Evolutionary conservation across 2,113 vertebrate species (phyloP).

Genomic region (Hyperopisus bebe): DNA sequence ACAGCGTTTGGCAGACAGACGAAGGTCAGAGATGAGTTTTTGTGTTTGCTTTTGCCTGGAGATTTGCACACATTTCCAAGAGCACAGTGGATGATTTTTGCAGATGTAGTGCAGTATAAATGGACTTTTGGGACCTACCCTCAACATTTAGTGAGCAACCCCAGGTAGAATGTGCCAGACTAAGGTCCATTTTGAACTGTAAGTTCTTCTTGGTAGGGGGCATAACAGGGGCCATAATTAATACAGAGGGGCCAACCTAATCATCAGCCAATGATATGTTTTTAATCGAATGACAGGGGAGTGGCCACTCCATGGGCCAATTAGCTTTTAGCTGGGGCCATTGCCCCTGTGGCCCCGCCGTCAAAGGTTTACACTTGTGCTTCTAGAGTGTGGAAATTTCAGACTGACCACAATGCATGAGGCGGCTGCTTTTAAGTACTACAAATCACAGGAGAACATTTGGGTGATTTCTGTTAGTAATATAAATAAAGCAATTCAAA

Average conservation of each 20-base stretch:
- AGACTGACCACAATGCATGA: conserved; percentile 26
- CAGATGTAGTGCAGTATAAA: background rate
- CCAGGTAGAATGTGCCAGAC: background rate
- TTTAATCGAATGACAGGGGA: background rate
- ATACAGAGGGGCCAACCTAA: background rate
- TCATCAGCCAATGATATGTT: background rate
- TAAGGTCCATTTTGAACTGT: background rate
- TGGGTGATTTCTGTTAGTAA: background rate
- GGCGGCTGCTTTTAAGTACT: background rate
- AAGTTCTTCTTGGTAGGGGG: background rate
- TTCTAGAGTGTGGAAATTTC: conserved; percentile 24
- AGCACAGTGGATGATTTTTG: background rate
- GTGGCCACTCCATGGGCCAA: background rate
- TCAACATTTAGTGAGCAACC: background rate
- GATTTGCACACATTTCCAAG: background rate
- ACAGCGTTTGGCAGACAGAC: conserved; percentile 14
- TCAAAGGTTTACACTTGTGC: background rate
- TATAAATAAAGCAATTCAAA: background rate
- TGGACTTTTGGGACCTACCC: background rate
- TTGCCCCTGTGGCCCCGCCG: background rate
- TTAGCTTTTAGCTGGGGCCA: background rate
- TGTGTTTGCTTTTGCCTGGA: conserved; percentile 7
- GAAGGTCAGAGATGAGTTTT: conserved; percentile 11
- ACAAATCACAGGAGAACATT: background rate
- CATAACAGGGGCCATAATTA: background rate